Evolutionary conservation across 2,888 invertebrate species (phyloP).

Genomic region (Ryuthela nishihirai): DNA sequence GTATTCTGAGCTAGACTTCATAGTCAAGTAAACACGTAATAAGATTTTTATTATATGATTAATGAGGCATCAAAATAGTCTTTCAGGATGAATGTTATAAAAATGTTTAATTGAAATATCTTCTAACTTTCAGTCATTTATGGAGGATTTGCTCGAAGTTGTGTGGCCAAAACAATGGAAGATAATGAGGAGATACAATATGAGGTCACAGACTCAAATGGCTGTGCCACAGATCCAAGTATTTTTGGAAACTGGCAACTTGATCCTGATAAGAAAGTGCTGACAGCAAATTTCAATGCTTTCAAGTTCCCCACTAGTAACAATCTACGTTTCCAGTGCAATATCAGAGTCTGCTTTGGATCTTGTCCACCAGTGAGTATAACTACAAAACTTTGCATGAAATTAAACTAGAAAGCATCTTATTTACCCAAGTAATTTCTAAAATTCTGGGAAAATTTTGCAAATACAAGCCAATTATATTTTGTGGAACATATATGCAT

Average conservation of each 20-base stretch:
- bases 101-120: too few species aligned
- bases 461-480: too few species aligned
- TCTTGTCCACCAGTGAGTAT: constrained; percentile 83
- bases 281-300: constrained; percentile 85
- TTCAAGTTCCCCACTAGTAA: constrained; percentile 94
- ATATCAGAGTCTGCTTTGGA: constrained; percentile 90
- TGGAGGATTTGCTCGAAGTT: constrained; percentile 88
- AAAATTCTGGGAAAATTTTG: too few species aligned
- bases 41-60: too few species aligned
- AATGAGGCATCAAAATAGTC: too few species aligned
- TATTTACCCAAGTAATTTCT: too few species aligned
- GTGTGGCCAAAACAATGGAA: constrained; percentile 82
- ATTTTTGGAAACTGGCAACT: constrained; percentile 94
- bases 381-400: too few species aligned
- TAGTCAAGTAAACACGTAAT: too few species aligned
- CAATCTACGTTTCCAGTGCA: constrained; percentile 91
- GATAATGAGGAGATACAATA: constrained; percentile 85
- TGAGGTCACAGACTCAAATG: constrained; percentile 87
- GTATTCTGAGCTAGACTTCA: too few species aligned
- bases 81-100: too few species aligned
- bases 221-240: constrained; percentile 86
- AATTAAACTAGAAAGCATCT: too few species aligned
- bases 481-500: too few species aligned
- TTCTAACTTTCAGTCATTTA: constrained; percentile 54
- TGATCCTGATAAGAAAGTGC: constrained; percentile 75